Conservation (phyloP, 2,888 invertebrate genomes). For the Archaeoteleia sp. region DNA sequence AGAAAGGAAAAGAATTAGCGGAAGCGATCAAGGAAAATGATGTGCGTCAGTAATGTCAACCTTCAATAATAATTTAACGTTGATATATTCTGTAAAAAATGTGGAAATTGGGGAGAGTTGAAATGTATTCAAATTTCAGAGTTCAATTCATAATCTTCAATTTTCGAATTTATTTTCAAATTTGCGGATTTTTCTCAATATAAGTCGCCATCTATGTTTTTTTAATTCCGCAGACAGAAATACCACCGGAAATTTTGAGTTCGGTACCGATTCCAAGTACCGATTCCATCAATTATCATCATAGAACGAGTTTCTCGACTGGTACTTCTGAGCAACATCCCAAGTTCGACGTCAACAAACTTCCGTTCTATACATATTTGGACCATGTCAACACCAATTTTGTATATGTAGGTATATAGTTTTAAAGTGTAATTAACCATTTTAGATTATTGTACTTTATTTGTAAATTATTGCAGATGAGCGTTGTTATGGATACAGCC, state of each 20-base stretch:
- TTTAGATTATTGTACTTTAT: too few relatives aligned
- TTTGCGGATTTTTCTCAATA: too few relatives aligned
- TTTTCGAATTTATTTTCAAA: slow-evolving; percentile 66
- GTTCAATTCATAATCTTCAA: too few relatives aligned
- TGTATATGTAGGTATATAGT: slow-evolving; percentile 82
- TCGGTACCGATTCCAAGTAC: slow-evolving; percentile 86
- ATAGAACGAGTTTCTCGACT: slow-evolving; percentile 76
- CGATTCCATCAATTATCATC: slow-evolving; percentile 83
- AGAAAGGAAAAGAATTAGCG: slow-evolving; percentile 79
- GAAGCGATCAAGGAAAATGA: slow-evolving; percentile 86
- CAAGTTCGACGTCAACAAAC: slow-evolving; percentile 78
- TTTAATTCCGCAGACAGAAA: too few relatives aligned
- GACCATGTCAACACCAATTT: slow-evolving; percentile 90
- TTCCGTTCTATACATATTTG: slow-evolving; percentile 86
- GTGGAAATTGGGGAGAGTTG: background rate
- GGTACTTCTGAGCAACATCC: slow-evolving; percentile 75
- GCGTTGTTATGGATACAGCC: too few relatives aligned
- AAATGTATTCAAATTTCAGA: too few relatives aligned
- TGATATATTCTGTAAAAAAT: too few relatives aligned
- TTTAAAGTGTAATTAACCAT: too few relatives aligned
- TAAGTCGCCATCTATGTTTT: too few relatives aligned
- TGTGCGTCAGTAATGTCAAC: too few relatives aligned
- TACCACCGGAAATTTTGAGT: slow-evolving; percentile 83
- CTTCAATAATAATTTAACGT: too few relatives aligned
- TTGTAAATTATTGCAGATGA: too few relatives aligned